Evolutionary conservation across 2,888 invertebrate species (phyloP), one percentile per base, ranked within the genome.

Genomic region (Drosophila emarginata): DNA sequence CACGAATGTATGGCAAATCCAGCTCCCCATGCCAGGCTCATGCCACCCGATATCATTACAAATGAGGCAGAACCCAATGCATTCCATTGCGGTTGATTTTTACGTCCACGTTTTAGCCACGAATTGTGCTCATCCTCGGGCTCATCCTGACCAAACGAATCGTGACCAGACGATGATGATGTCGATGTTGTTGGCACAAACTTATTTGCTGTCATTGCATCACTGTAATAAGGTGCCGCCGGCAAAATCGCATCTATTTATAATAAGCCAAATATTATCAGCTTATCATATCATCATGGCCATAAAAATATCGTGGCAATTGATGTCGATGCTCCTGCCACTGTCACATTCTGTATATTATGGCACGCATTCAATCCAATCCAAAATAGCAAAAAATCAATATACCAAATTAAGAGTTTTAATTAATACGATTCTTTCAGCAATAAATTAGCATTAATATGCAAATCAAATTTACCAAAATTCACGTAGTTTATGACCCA

Each of bases 11-110:
- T 61, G 0, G 88, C 89, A 14, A 89, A 84, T 9, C 89, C 89
- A 0, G 75, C 76, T 0, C 88, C 79, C 89, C 89, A 89, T 32
- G 88, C 85, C 37, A 80, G 69, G 36, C 78, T 89, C 90, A 90
- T 90, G 52, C 91, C 91, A 4, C 88, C 91, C 1, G 90, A 85
- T 32, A 81, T 60, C 21, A 90, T 83, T 57, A 91, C 78, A 12
- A 89, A 70, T 0, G 78, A 63, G 3, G 77, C 87, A 0, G 89
- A 71, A 1, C 79, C 72, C 5, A 82, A 60, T 11, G 89, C 88
- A 40, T 70, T 88, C 87, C 87, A 89, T 64, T 84, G 89, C 2
- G 89, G 86, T 32, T 77, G 80, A 37, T 84, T 88, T 62, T 89
- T 89, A 26, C 61, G 64, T 26, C 52, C 56, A 23, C 72, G 51